phyloP scores from a whole-genome alignment of 2,797 vertebrate species.

The Peromyscus attwateri region DNA sequence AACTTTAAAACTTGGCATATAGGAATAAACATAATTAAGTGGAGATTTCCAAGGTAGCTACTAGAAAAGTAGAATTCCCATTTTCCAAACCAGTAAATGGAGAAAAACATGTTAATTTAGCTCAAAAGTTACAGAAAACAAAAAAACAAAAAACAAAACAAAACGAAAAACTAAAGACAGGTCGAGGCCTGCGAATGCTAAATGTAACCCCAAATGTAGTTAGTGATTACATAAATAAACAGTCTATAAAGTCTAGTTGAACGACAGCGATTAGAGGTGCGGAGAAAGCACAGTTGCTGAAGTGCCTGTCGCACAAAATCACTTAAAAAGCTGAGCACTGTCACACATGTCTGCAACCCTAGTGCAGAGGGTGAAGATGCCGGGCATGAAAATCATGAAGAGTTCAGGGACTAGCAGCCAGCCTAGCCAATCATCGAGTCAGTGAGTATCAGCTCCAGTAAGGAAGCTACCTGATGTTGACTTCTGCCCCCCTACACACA shows the following conservation, averaged over 20 bases:
- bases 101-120: background rate
- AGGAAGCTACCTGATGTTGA: background rate
- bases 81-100: slow-evolving; percentile 42
- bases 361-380: background rate
- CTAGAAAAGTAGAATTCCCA: slow-evolving; percentile 10
- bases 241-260: background rate
- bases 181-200: background rate
- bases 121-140: background rate
- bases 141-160: background rate
- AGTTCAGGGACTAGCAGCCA: background rate
- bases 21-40: background rate
- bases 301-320: background rate
- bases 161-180: slow-evolving; percentile 8
- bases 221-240: slow-evolving; percentile 24
- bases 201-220: slow-evolving; percentile 27
- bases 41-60: slow-evolving; percentile 1
- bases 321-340: background rate
- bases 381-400: too few species aligned
- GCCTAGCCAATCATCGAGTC: background rate
- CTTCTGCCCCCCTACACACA: background rate
- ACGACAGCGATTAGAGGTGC: background rate
- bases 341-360: background rate
- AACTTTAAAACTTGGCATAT: slow-evolving; percentile 45
- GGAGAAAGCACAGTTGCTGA: background rate
- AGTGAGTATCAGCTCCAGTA: background rate